Evolutionary conservation across 2,113 vertebrate genomes (phyloP), one percentile per base, ranked within the genome.

Genomic region (Patagioenas fasciata): DNA sequence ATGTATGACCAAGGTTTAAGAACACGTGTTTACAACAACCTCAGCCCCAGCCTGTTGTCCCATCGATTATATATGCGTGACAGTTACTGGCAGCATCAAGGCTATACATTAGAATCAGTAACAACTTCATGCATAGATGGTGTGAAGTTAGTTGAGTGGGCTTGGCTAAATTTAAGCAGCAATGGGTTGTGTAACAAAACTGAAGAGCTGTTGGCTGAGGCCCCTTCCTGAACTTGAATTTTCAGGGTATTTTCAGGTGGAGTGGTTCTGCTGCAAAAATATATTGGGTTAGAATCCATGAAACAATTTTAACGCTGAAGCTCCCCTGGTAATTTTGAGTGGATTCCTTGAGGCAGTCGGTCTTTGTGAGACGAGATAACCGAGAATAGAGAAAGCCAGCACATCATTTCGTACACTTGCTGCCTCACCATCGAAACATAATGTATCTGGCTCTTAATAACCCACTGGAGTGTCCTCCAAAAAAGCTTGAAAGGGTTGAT

Each of bases 31-130:
- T 91, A 54, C 81, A 58, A 11, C 48, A 53, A 82, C 50, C 71
- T 66, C 4, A 1, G 20, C 58, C 80, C 21, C 51, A n/a, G 25
- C 16, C 70, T 84, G 95, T 60, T 89, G 64, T 71, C 75, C 75
- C 69, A 29, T 80, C 74, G 90, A 40, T 96, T 75, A 47, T 71
- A 28, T 36, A 29, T 64, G 44, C 81, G 38, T 72, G 92, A 84
- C 70, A 82, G 57, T 48, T 91, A 95, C 56, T 89, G 91, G 80
- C 87, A 95, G 85, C 71, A 50, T 60, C 53, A 26, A 62, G 60
- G 20, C 78, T 79, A 26, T 93, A 91, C 89, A 94, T 91, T n/a
- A 83, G 42, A 82, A 51, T 73, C 44, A 75, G 48, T 79, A 90
- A 62, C 77, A 84, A 20, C 31, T 85, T 78, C 1, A 1, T 81